phyloP scores from a whole-genome alignment of 64 coral and sea anemone genomes.

The Pachyseris speciosa region DNA sequence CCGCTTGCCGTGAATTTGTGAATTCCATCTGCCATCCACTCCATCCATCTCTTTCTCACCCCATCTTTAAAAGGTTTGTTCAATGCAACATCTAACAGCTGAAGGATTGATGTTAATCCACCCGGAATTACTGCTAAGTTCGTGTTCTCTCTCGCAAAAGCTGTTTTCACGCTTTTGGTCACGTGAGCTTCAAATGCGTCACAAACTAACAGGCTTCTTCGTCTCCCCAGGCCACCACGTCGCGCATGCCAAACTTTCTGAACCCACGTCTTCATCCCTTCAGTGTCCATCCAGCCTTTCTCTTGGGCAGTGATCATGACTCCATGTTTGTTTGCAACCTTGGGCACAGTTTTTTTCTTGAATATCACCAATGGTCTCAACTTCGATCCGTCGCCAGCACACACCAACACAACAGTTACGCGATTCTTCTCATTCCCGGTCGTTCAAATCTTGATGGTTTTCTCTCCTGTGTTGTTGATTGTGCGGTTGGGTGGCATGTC shows the following conservation, averaged over 20 bases:
- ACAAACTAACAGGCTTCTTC: constrained; percentile 43
- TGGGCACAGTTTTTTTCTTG: constrained; percentile 27
- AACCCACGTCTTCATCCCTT: constrained; percentile 10
- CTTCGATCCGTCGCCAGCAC: too few relatives aligned
- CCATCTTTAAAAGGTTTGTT: constrained; percentile 34
- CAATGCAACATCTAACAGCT: constrained; percentile 34
- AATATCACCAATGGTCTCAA: constrained; percentile 42
- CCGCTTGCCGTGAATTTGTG: background rate
- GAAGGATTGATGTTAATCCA: constrained; percentile 45
- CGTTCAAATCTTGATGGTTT: too few relatives aligned
- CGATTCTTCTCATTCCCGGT: too few relatives aligned
- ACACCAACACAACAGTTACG: too few relatives aligned
- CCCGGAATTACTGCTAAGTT: constrained; percentile 18
- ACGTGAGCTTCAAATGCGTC: constrained; percentile 51
- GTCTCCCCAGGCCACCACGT: background rate
- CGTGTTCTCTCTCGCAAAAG: background rate
- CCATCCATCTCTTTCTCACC: too few relatives aligned
- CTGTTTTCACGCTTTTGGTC: constrained; percentile 20
- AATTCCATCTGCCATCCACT: background rate
- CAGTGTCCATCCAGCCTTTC: constrained; percentile 19
- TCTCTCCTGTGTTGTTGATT: background rate
- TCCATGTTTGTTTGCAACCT: constrained; percentile 39
- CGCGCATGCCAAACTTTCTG: constrained; percentile 19
- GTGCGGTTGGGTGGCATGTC: constrained; percentile 17
- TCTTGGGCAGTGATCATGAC: constrained; percentile 29